Percentiles rank a stretch among this genome's conserved stretches.
phyloP scores from a whole-genome alignment of 2,888 invertebrate species.

The Zootermopsis nevadensis region DNA sequence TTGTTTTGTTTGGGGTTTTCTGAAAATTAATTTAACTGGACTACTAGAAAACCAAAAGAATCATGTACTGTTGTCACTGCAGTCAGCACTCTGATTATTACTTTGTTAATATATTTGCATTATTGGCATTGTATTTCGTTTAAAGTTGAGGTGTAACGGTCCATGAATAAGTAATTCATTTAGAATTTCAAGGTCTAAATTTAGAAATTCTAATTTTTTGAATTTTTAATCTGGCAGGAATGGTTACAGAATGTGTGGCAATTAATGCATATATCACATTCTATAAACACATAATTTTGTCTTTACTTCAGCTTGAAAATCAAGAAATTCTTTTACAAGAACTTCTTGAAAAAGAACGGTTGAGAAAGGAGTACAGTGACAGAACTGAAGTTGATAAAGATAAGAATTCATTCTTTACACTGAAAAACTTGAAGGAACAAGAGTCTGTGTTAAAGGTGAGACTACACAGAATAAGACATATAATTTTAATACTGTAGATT shows the following conservation, averaged over 20 bases:
- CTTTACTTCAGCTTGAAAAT: constrained; percentile 61
- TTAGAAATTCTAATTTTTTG: not conserved
- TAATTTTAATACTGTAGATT: not conserved
- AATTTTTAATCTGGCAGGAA: not conserved
- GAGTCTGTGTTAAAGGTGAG: constrained; percentile 67
- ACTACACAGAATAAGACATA: not conserved
- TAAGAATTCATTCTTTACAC: no score
- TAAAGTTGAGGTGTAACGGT: not conserved
- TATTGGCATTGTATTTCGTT: not conserved
- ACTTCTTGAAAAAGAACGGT: constrained; percentile 66
- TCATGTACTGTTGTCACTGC: not conserved
- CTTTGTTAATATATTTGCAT: not conserved
- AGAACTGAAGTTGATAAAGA: constrained; percentile 79
- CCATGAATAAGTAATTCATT: not conserved
- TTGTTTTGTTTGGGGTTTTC: no score
- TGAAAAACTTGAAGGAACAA: constrained; percentile 75
- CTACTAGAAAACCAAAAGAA: not conserved
- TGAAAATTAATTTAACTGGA: no score
- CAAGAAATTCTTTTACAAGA: constrained; percentile 66
- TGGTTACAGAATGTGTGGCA: not conserved
- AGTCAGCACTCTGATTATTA: not conserved
- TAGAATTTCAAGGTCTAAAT: not conserved
- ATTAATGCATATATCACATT: no score
- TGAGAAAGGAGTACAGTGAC: constrained; percentile 63
- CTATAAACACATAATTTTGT: not conserved